Evolutionary conservation across 2,113 vertebrate genomes (phyloP).

Genomic region (Vireo altiloquus): DNA sequence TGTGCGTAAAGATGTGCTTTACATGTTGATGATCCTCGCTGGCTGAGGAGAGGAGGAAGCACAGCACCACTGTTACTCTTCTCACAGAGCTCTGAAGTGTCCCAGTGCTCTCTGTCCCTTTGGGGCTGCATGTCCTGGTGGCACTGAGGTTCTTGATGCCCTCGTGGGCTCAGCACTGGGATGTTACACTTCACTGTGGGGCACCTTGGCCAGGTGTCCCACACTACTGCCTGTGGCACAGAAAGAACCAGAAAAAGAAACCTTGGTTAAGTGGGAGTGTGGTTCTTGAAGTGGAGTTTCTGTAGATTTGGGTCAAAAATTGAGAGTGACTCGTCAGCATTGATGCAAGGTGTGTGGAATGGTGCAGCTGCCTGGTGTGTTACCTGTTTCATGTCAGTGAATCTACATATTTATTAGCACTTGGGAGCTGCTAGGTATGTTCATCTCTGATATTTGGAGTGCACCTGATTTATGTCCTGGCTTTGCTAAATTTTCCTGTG

Average conservation of each 20-base stretch:
- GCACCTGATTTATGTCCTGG: neutral
- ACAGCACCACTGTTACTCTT: neutral
- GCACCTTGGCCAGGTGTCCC: neutral
- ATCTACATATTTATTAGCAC: neutral
- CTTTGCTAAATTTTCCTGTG: neutral
- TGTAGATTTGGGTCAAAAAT: neutral
- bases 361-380: neutral
- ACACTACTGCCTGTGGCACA: neutral
- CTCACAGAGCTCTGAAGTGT: neutral
- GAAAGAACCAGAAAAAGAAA: neutral
- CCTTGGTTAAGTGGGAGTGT: neutral
- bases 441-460: neutral
- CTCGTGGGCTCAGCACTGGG: neutral
- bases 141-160: neutral
- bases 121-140: neutral
- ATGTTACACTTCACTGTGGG: neutral
- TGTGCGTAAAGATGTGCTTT: slow-evolving; percentile 38
- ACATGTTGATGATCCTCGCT: slow-evolving; percentile 32
- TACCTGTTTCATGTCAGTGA: neutral
- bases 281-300: neutral
- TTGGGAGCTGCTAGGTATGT: neutral
- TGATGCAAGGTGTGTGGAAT: neutral
- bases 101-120: neutral
- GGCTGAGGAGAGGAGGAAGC: neutral
- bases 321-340: neutral